These are phyloP conservation scores for Oikopleura vanhoeffeni DNA, from an alignment of 23 tunicate genomes.

Conservation along the genomic window DNA sequence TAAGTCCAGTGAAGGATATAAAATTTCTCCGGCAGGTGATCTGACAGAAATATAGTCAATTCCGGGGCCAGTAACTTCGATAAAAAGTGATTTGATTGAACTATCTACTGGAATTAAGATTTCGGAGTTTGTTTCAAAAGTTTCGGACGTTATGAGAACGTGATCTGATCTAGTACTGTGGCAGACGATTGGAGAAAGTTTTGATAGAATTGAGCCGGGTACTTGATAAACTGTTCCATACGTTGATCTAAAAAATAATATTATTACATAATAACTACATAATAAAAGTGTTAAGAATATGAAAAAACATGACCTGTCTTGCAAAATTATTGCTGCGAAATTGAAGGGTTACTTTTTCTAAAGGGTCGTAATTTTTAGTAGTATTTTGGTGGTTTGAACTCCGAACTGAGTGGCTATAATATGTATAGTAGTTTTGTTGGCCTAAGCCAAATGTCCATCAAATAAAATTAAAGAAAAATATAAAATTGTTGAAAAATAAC, in stretches of 20 bases:
- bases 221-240: slow-evolving; percentile 4
- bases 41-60: neutral
- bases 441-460: no score
- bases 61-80: neutral
- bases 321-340: no score
- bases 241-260: slow-evolving; percentile 1
- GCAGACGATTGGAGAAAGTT: neutral
- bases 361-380: no score
- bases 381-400: no score
- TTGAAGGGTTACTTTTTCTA: no score
- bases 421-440: no score
- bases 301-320: no score
- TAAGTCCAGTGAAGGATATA: neutral
- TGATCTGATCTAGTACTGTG: neutral
- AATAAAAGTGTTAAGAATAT: no score
- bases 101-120: neutral
- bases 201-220: neutral
- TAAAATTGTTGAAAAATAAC: no score
- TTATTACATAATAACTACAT: no score
- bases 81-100: neutral
- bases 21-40: neutral
- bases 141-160: neutral
- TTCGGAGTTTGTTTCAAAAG: neutral
- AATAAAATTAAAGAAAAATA: no score
- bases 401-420: no score